Percentiles rank a stretch among this genome's conserved stretches.
phyloP scores from a whole-genome alignment of 2,888 invertebrate genomes.

The Alentia gelatinosa region DNA sequence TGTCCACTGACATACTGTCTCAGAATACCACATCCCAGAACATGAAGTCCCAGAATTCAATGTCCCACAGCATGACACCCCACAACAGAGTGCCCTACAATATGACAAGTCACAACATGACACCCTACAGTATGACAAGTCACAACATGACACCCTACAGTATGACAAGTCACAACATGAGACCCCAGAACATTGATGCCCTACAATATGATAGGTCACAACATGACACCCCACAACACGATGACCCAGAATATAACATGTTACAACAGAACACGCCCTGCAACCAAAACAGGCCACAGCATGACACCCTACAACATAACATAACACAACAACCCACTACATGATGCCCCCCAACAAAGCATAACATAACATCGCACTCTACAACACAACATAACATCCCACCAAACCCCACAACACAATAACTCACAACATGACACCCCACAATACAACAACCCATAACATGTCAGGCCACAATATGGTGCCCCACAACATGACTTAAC shows the following conservation, averaged over 20 bases:
- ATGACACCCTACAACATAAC: too few species aligned
- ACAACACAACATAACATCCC: neutral
- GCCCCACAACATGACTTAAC: neutral
- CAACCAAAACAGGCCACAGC: too few species aligned
- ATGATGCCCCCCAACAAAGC: neutral
- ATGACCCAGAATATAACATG: too few species aligned
- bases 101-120: neutral
- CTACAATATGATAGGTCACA: too few species aligned
- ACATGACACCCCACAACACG: too few species aligned
- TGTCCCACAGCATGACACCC: too few species aligned
- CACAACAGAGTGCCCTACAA: neutral
- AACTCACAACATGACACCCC: neutral
- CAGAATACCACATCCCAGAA: too few species aligned
- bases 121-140: neutral
- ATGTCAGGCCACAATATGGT: neutral
- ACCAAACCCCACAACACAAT: neutral
- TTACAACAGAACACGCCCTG: too few species aligned
- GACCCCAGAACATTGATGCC: too few species aligned
- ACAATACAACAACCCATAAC: neutral
- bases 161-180: too few species aligned
- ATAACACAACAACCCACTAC: neutral
- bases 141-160: neutral
- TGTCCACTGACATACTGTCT: too few species aligned
- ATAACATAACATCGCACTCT: neutral
- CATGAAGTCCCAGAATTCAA: too few species aligned